phyloP scores from a whole-genome alignment of 2,888 invertebrate species.

The Pteria penguin region DNA sequence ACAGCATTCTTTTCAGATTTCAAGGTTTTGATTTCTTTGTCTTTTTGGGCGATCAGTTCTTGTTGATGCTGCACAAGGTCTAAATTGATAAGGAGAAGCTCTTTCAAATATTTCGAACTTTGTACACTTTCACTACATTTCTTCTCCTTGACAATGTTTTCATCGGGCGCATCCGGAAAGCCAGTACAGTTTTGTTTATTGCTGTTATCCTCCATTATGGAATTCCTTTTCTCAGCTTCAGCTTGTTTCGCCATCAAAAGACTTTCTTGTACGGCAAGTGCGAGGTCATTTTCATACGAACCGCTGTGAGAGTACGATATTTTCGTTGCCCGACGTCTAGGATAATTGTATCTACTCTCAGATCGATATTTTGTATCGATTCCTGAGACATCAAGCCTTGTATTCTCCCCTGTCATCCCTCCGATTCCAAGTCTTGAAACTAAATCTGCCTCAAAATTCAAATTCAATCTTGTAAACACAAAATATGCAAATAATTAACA shows the following conservation, averaged over 20 bases:
- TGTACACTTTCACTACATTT: slow-evolving; percentile 3
- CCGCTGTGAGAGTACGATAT: slow-evolving; percentile 27
- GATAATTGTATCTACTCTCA: slow-evolving; percentile 19
- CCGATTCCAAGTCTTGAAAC: not conserved
- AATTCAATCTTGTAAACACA: not conserved
- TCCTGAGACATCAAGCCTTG: slow-evolving; percentile 19
- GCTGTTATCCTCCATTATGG: slow-evolving; percentile 18
- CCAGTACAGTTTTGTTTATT: slow-evolving; percentile 3
- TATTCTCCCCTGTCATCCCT: slow-evolving; percentile 17
- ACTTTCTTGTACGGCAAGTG: slow-evolving; percentile 45
- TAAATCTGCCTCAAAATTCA: slow-evolving; percentile 2
- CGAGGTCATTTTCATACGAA: slow-evolving; percentile 40
- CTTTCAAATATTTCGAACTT: slow-evolving; percentile 81
- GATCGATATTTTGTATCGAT: slow-evolving; percentile 19
- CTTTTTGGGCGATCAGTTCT: slow-evolving; percentile 89
- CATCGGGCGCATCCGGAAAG: not conserved
- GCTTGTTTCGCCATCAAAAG: slow-evolving; percentile 39
- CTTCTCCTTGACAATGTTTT: slow-evolving; percentile 4
- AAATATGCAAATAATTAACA: slow-evolving; percentile 34
- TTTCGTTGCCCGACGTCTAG: slow-evolving; percentile 34
- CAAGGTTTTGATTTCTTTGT: slow-evolving; percentile 87
- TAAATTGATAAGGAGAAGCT: slow-evolving; percentile 89
- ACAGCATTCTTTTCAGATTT: slow-evolving; percentile 90
- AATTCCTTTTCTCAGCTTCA: slow-evolving; percentile 16
- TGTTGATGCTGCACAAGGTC: slow-evolving; percentile 95